Conservation (phyloP, 2,888 invertebrate species). For the Cordilura impudica region DNA sequence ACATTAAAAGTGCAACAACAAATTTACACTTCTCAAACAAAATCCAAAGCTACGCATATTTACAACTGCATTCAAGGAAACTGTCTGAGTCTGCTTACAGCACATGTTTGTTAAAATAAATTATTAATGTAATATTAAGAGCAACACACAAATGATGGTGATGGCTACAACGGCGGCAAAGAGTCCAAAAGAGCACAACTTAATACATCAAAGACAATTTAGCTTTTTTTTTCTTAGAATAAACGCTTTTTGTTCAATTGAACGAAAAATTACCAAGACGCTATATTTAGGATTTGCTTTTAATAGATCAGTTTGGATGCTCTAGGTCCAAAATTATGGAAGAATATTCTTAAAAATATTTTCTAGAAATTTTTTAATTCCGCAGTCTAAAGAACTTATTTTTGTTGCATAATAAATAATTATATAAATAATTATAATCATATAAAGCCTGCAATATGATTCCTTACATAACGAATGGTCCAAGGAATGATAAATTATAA, state of each 20-base stretch:
- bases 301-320: no score
- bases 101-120: background rate
- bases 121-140: conserved; percentile 42
- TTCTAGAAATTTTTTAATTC: no score
- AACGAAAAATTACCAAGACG: no score
- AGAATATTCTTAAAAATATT: no score
- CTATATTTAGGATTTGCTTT: no score
- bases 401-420: no score
- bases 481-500: no score
- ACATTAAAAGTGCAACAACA: background rate
- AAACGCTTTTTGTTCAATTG: background rate
- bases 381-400: no score
- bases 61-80: conserved; percentile 50
- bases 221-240: background rate
- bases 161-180: conserved; percentile 1
- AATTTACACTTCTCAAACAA: background rate
- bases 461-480: no score
- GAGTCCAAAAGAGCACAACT: conserved; percentile 60
- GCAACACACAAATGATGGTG: conserved; percentile 24
- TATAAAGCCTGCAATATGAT: no score
- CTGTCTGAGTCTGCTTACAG: conserved; percentile 16
- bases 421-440: no score
- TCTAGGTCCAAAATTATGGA: no score
- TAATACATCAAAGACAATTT: conserved; percentile 18
- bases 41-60: conserved; percentile 14